These are phyloP conservation scores for Odontomachus brunneus DNA, from an alignment of 1,140 invertebrate species.

Conservation along the genomic window DNA sequence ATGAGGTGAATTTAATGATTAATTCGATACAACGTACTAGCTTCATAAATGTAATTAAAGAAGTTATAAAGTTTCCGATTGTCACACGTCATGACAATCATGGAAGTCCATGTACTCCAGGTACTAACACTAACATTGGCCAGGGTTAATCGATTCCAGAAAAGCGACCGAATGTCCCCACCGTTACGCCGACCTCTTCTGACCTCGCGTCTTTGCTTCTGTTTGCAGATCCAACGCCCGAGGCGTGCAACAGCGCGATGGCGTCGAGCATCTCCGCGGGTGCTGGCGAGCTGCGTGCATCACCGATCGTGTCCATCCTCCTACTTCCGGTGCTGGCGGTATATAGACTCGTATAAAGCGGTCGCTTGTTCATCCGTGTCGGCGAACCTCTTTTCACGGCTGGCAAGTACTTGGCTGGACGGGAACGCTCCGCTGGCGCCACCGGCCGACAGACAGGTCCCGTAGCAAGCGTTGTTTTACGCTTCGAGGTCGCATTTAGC, in stretches of 20 bases:
- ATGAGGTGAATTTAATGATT: too few relatives aligned
- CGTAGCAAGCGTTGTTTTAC: slow-evolving; percentile 50
- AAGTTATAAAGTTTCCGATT: too few relatives aligned
- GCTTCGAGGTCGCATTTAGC: slow-evolving; percentile 49
- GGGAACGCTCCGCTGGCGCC: slow-evolving; percentile 23
- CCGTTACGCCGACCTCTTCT: neutral
- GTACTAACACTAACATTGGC: too few relatives aligned
- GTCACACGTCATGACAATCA: too few relatives aligned
- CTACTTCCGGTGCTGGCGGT: slow-evolving; percentile 72
- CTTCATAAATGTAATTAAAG: too few relatives aligned
- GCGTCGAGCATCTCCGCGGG: slow-evolving; percentile 86
- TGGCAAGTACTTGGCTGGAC: slow-evolving; percentile 50
- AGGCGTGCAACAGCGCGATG: slow-evolving; percentile 87
- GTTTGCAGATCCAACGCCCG: slow-evolving; percentile 85
- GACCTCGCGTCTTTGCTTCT: neutral
- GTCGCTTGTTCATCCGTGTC: slow-evolving; percentile 35
- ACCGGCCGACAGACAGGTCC: slow-evolving; percentile 40
- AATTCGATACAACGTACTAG: too few relatives aligned
- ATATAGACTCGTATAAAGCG: slow-evolving; percentile 74
- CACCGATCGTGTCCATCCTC: slow-evolving; percentile 39
- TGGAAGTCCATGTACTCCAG: too few relatives aligned
- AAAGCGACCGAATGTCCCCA: too few relatives aligned
- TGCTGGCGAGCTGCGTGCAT: slow-evolving; percentile 65
- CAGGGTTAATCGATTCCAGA: too few relatives aligned
- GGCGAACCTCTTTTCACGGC: slow-evolving; percentile 57